A percentile compares a stretch with the other conserved stretches of the same genome.
These are phyloP conservation scores for Drosophila nigrodunni DNA, from an alignment of 1,140 invertebrate genomes.

Conservation along the genomic window DNA sequence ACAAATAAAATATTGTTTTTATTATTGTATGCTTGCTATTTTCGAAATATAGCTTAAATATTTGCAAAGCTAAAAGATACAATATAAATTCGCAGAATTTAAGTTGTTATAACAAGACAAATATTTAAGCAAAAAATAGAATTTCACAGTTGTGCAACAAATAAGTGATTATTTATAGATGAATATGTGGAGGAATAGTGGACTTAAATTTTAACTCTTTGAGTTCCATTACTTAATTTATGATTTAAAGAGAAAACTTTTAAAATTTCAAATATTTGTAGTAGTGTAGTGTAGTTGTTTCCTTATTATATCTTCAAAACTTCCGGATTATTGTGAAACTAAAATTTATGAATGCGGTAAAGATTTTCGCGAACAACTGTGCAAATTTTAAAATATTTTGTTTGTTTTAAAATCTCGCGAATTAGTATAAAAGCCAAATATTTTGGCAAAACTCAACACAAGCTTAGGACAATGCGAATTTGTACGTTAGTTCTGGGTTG, in stretches of 20 bases:
- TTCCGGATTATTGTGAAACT: background rate
- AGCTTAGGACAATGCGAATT: constrained; percentile 9
- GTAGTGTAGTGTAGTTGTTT: too few species aligned
- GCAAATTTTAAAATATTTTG: constrained; percentile 18
- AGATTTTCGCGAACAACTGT: constrained; percentile 16
- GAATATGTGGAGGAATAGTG: too few species aligned
- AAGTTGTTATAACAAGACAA: background rate
- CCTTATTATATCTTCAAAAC: background rate
- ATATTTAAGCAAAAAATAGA: background rate
- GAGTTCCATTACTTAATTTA: too few species aligned
- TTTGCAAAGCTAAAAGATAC: background rate
- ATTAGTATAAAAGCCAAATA: constrained; percentile 28
- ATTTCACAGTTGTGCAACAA: too few species aligned
- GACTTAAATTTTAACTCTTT: too few species aligned
- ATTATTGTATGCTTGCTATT: background rate
- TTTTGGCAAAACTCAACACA: background rate
- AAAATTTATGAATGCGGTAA: too few species aligned
- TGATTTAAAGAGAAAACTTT: too few species aligned
- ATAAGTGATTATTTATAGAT: too few species aligned
- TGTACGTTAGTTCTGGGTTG: background rate
- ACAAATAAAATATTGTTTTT: constrained; percentile 6
- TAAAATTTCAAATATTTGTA: too few species aligned
- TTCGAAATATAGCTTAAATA: constrained; percentile 5
- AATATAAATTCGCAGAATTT: background rate
- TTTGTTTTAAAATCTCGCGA: background rate